Base-by-base conservation (phyloP, 64 coral and sea anemone genomes). In the Exaiptasia diaphana region DNA sequence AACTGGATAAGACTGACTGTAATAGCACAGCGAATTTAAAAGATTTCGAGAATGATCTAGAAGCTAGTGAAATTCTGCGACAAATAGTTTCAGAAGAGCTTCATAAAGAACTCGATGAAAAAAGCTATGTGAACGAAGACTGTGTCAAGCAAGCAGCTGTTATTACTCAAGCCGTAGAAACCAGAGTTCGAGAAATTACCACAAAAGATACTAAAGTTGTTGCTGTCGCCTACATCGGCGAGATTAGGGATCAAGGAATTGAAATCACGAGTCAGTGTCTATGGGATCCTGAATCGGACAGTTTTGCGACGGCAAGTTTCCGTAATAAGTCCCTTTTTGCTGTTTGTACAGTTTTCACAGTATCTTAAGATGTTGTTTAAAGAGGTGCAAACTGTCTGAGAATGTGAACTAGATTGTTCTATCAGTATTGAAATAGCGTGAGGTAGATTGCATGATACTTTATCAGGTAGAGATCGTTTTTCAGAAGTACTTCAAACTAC, bases 191-290 rank as follows among this genome's bases (percentile, higher is more conserved):
- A 45, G 37, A 23, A 38, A 37, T 89, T 44, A 79, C 49, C 43
- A 26, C 53, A 2, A 25, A 46, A n/a, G 49, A 80, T 9, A 89
- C 91, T 0, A 95, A 95, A 43, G 56, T 95, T n/a, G 73, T 95
- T 8, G 71, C 76, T 2, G 79, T 95, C 2, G 91, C 80, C 1
- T 95, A 85, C 39, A 95, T 95, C 20, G 91, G 91, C 1, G 91
- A 95, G 38, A 72, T 95, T 44, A 85, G 91, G 6, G 91, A 95
- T 59, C 91, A 95, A 53, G 91, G 91, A n/a, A 83, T 95, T 24
- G 91, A 95, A 32, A 77, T 95, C 1, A 95, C 91, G 0, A 95
- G 86, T 37, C 91, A 95, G 53, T 95, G 91, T 23, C 48, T 95
- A 46, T 95, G 91, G 91, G 85, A 95, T 76, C 86, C 91, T 3